Percentiles rank a stretch among this genome's conserved stretches.
Evolutionary conservation across 2,888 invertebrate species (phyloP).

Genomic region (Lepidochrysops patricia): DNA sequence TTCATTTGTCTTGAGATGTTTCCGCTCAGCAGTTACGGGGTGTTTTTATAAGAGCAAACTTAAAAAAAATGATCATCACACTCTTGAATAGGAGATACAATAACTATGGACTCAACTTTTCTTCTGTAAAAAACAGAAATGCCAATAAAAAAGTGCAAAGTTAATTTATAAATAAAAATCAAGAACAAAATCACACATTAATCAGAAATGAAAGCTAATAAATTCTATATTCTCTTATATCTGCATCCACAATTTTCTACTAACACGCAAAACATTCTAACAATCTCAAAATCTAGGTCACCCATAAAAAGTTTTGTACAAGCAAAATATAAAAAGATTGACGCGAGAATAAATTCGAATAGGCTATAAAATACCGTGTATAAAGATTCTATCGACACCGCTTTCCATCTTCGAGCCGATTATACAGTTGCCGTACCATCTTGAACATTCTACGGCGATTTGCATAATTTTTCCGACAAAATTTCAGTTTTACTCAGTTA

Average conservation of each 20-base stretch:
- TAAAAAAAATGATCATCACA: too few species aligned
- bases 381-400: constrained; percentile 20
- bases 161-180: too few species aligned
- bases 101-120: too few species aligned
- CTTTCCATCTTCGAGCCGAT: constrained; percentile 23
- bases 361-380: background rate
- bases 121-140: too few species aligned
- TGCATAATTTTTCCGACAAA: constrained; percentile 32
- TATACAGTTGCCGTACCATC: constrained; percentile 23
- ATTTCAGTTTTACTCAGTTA: constrained; percentile 27
- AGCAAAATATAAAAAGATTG: background rate
- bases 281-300: background rate
- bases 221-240: background rate
- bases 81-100: too few species aligned
- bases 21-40: background rate
- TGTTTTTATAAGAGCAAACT: background rate
- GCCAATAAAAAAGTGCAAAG: too few species aligned
- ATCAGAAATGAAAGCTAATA: background rate
- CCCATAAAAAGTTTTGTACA: constrained; percentile 1
- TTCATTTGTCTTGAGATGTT: background rate
- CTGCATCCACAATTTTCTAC: background rate
- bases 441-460: constrained; percentile 25
- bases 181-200: background rate
- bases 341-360: constrained; percentile 4
- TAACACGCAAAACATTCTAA: background rate